Conservation (phyloP, 2,797 vertebrate genomes). For the Acanthurus tractus region DNA sequence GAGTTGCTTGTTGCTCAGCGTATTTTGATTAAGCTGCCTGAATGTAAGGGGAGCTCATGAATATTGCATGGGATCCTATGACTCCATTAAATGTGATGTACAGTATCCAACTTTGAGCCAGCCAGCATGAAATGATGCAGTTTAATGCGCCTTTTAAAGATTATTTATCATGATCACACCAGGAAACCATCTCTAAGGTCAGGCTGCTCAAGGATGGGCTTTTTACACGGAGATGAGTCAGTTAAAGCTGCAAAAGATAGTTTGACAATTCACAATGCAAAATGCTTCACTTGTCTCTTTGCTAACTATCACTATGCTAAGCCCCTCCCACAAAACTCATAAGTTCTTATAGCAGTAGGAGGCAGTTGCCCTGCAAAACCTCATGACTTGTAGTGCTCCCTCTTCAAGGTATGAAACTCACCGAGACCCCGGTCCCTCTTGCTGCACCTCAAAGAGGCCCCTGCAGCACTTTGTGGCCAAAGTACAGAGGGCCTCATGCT, state of each 20-base stretch:
- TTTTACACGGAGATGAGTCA: slow-evolving; percentile 42
- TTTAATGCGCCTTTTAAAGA: slow-evolving; percentile 79
- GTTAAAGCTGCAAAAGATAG: slow-evolving; percentile 14
- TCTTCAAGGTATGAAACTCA: too few relatives aligned
- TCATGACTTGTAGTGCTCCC: too few relatives aligned
- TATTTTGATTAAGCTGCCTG: slow-evolving; percentile 68
- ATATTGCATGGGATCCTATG: slow-evolving; percentile 77
- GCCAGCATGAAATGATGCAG: slow-evolving; percentile 78
- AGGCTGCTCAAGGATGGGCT: slow-evolving; percentile 37
- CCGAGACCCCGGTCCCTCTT: too few relatives aligned
- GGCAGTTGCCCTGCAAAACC: too few relatives aligned
- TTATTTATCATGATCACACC: slow-evolving; percentile 80
- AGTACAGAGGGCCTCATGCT: too few relatives aligned
- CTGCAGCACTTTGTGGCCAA: too few relatives aligned
- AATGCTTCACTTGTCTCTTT: too few relatives aligned
- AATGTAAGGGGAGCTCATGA: slow-evolving; percentile 68
- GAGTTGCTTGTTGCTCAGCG: slow-evolving; percentile 38
- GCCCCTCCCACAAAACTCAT: too few relatives aligned
- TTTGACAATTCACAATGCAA: too few relatives aligned
- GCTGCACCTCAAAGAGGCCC: too few relatives aligned
- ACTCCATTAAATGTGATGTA: slow-evolving; percentile 79
- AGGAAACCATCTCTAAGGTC: slow-evolving; percentile 36
- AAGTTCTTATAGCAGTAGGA: too few relatives aligned
- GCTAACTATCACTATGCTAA: too few relatives aligned
- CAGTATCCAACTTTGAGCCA: slow-evolving; percentile 78